These are phyloP conservation scores for Hirtodrosophila duncani DNA, from an alignment of 2,888 invertebrate species.

Conservation along the genomic window DNA sequence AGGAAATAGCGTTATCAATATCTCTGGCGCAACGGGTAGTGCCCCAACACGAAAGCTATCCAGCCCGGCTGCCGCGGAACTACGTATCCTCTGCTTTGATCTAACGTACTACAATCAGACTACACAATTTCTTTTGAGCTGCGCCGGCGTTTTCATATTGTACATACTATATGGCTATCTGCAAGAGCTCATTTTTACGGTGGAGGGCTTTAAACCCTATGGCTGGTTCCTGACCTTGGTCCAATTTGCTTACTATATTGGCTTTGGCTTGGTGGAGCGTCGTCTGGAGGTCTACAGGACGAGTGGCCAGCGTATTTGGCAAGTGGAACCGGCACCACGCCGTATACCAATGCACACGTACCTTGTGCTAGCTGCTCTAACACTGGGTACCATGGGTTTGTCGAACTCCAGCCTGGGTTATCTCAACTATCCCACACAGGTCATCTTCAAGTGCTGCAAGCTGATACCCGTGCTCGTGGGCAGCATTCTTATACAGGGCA, in stretches of 20 bases:
- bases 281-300: constrained; percentile 79
- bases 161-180: constrained; percentile 95
- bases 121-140: constrained; percentile 87
- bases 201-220: constrained; percentile 92
- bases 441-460: constrained; percentile 98
- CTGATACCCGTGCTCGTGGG: constrained; percentile 96
- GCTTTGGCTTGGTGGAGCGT: constrained; percentile 87
- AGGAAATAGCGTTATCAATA: constrained; percentile 52
- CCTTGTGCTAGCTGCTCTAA: constrained; percentile 88
- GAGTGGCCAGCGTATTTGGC: constrained; percentile 30
- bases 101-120: constrained; percentile 82
- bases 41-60: constrained; percentile 37
- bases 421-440: constrained; percentile 97
- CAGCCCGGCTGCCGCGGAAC: constrained; percentile 76
- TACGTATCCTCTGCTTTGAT: constrained; percentile 86
- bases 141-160: constrained; percentile 89
- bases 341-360: constrained; percentile 91
- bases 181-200: constrained; percentile 93
- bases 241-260: constrained; percentile 92
- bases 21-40: constrained; percentile 25
- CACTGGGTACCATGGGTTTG: constrained; percentile 96
- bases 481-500: constrained; percentile 93
- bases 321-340: constrained; percentile 80
- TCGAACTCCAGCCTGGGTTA: constrained; percentile 96
- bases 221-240: constrained; percentile 95